Percentiles rank a stretch among this genome's conserved stretches.
phyloP scores from a whole-genome alignment of 2,113 vertebrate genomes.

The Austrofundulus limnaeus region DNA sequence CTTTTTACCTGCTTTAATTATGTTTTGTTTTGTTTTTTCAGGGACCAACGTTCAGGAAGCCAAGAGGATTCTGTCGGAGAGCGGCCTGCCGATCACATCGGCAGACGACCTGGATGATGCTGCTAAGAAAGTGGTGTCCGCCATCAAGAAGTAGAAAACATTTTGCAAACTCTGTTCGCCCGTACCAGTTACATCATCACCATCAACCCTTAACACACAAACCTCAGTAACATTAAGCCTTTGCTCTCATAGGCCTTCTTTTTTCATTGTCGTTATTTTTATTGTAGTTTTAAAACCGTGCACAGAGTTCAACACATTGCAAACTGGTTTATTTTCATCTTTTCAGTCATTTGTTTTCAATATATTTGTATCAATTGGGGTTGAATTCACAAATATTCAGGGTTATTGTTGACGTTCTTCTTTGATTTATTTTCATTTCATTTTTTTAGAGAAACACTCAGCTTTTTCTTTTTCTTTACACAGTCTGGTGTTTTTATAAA shows the following conservation, averaged over 20 bases:
- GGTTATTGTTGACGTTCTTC: not conserved
- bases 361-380: not conserved
- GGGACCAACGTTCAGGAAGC: slow-evolving; percentile 96
- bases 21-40: slow-evolving; percentile 50
- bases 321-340: slow-evolving; percentile 9
- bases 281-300: too few species aligned
- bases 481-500: slow-evolving; percentile 2
- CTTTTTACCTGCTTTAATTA: not conserved
- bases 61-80: slow-evolving; percentile 88
- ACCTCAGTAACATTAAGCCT: slow-evolving; percentile 8
- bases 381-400: not conserved
- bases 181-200: not conserved
- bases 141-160: slow-evolving; percentile 83
- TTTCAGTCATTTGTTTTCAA: not conserved
- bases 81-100: slow-evolving; percentile 89
- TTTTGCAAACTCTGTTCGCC: not conserved
- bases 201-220: slow-evolving; percentile 23
- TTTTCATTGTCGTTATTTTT: not conserved
- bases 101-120: slow-evolving; percentile 92
- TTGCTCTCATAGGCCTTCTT: not conserved
- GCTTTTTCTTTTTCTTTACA: not conserved
- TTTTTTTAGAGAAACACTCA: not conserved
- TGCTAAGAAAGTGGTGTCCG: slow-evolving; percentile 91
- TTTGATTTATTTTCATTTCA: slow-evolving; percentile 47
- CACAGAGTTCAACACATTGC: not conserved